Evolutionary conservation across 2,113 vertebrate genomes (phyloP).

Genomic region (Notarius quadriscutis): DNA sequence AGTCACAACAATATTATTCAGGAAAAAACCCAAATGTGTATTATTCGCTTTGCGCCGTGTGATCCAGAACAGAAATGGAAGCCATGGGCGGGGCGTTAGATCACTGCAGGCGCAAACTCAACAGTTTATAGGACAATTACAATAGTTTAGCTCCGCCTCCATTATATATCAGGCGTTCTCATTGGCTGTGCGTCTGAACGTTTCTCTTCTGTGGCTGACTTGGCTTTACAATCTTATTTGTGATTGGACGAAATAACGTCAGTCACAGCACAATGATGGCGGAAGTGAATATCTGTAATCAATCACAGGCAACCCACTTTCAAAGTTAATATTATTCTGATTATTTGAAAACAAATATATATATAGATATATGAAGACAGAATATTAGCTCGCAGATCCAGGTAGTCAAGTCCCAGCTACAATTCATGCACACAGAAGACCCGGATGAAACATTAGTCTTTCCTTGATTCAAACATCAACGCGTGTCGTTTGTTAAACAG

Average conservation of each 20-base stretch:
- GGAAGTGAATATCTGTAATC: not conserved
- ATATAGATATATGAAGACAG: not conserved
- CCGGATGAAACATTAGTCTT: not conserved
- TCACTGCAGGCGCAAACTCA: constrained; percentile 69
- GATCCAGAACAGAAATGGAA: constrained; percentile 75
- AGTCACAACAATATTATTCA: constrained; percentile 70
- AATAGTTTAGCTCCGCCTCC: constrained; percentile 32
- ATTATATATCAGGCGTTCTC: not conserved
- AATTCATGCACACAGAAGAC: not conserved
- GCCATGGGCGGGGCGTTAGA: constrained; percentile 66
- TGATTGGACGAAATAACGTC: constrained; percentile 57
- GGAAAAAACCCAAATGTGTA: constrained; percentile 63
- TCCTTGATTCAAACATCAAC: not conserved
- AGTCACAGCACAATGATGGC: not conserved
- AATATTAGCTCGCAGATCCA: not conserved
- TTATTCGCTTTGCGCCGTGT: constrained; percentile 65
- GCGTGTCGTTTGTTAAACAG: not conserved
- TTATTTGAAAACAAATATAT: not conserved
- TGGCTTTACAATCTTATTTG: constrained; percentile 41
- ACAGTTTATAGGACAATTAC: constrained; percentile 59
- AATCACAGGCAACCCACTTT: not conserved
- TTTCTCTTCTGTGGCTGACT: constrained; percentile 50
- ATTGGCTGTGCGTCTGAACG: constrained; percentile 58
- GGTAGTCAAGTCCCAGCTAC: not conserved
- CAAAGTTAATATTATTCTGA: not conserved